Conservation (phyloP, 2,888 invertebrate species). For the Xestia ashworthii region DNA sequence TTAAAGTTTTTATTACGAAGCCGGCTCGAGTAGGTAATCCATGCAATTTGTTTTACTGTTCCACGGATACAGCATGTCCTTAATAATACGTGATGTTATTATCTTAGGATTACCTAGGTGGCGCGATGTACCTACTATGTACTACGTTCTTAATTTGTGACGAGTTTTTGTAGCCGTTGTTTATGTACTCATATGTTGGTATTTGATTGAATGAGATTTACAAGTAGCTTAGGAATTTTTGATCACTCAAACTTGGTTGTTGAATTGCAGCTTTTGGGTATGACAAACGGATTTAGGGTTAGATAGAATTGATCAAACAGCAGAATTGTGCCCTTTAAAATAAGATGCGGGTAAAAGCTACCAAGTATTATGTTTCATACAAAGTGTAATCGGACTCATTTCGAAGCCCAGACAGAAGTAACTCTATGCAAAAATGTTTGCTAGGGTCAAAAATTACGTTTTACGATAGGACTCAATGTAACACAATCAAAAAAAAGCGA, state of each 20-base stretch:
- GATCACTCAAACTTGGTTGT: not conserved
- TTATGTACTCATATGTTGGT: not conserved
- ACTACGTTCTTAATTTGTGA: slow-evolving; percentile 51
- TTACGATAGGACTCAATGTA: no score
- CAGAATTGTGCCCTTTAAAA: not conserved
- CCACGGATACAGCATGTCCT: slow-evolving; percentile 77
- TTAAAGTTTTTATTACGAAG: slow-evolving; percentile 79
- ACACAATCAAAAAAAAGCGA: no score
- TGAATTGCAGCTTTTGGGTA: not conserved
- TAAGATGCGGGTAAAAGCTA: not conserved
- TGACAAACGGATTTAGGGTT: not conserved
- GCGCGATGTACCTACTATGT: slow-evolving; percentile 34
- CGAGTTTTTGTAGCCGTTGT: slow-evolving; percentile 36
- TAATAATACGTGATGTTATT: slow-evolving; percentile 86
- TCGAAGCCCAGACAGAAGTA: not conserved
- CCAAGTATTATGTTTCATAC: not conserved
- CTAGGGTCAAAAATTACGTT: no score
- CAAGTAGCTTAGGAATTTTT: not conserved
- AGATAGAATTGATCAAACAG: not conserved
- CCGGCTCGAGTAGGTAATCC: slow-evolving; percentile 79
- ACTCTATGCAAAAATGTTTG: no score
- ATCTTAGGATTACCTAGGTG: slow-evolving; percentile 77
- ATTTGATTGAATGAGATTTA: not conserved
- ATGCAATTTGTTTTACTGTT: slow-evolving; percentile 85
- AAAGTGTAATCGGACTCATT: not conserved